Conservation (phyloP, 2,888 invertebrate genomes). For the Meiosimyza decipiens region DNA sequence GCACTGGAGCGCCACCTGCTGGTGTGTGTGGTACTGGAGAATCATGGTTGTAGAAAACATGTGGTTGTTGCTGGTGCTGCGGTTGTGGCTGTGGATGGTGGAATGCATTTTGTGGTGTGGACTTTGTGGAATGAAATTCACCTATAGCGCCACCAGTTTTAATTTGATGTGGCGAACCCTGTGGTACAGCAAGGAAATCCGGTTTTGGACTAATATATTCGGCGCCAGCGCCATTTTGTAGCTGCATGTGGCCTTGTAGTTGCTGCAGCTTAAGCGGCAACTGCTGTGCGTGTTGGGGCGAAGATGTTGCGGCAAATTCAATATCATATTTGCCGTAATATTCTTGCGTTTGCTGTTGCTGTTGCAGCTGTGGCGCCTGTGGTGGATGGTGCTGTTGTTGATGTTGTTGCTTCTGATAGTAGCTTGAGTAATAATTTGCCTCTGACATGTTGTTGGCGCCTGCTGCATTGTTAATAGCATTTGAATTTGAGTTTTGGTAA, state of each 20-base stretch:
- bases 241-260: slow-evolving; percentile 48
- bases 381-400: slow-evolving; percentile 51
- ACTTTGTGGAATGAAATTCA: slow-evolving; percentile 50
- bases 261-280: slow-evolving; percentile 49
- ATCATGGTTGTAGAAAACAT: slow-evolving; percentile 60
- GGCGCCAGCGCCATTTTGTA: slow-evolving; percentile 45
- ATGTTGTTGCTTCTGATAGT: slow-evolving; percentile 53
- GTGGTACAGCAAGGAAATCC: slow-evolving; percentile 45
- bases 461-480: slow-evolving; percentile 33
- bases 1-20: slow-evolving; percentile 43
- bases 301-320: slow-evolving; percentile 51
- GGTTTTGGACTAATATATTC: slow-evolving; percentile 61
- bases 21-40: slow-evolving; percentile 1
- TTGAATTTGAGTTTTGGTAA: slow-evolving; percentile 56
- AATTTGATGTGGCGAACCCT: slow-evolving; percentile 45
- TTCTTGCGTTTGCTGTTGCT: slow-evolving; percentile 53
- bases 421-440: slow-evolving; percentile 59
- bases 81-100: slow-evolving; percentile 54
- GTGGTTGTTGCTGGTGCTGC: slow-evolving; percentile 55
- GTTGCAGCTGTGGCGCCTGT: slow-evolving; percentile 44
- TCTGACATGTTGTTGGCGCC: slow-evolving; percentile 42
- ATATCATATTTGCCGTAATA: slow-evolving; percentile 66
- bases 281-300: slow-evolving; percentile 46
- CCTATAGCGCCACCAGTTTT: slow-evolving; percentile 38
- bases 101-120: slow-evolving; percentile 44